These are phyloP conservation scores for Alfaro cultratus DNA, from an alignment of 2,797 vertebrate species.

Conservation along the genomic window DNA sequence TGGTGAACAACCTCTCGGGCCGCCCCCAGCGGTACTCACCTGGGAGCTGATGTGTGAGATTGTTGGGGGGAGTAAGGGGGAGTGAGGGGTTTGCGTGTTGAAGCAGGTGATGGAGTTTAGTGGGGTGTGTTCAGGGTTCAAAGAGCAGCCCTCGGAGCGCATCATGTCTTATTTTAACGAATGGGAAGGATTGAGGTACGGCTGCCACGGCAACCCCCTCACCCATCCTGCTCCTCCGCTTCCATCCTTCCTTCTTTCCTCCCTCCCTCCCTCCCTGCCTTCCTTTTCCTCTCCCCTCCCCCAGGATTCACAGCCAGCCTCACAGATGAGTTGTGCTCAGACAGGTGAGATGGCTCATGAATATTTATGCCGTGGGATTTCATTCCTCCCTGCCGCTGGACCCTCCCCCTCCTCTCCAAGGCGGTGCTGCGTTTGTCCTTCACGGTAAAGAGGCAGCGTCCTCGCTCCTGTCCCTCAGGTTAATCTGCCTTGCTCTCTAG, in stretches of 20 bases:
- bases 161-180: constrained; percentile 71
- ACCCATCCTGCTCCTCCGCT: constrained; percentile 58
- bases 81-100: constrained; percentile 50
- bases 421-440: constrained; percentile 78
- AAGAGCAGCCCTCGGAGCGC: constrained; percentile 71
- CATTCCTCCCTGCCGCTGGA: constrained; percentile 70
- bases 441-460: constrained; percentile 79
- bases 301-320: constrained; percentile 64
- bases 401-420: constrained; percentile 73
- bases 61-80: constrained; percentile 29
- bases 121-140: constrained; percentile 76
- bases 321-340: constrained; percentile 78
- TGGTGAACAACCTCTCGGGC: constrained; percentile 73
- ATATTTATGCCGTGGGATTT: constrained; percentile 82
- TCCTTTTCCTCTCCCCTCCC: constrained; percentile 24
- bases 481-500: constrained; percentile 76
- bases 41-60: constrained; percentile 70
- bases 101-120: constrained; percentile 79
- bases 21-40: constrained; percentile 66
- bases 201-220: constrained; percentile 78
- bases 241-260: constrained; percentile 47
- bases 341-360: constrained; percentile 83
- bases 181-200: constrained; percentile 48
- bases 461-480: constrained; percentile 80
- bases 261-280: not conserved